Conservation (phyloP, 2,888 invertebrate species). For the Cantharis rustica region DNA sequence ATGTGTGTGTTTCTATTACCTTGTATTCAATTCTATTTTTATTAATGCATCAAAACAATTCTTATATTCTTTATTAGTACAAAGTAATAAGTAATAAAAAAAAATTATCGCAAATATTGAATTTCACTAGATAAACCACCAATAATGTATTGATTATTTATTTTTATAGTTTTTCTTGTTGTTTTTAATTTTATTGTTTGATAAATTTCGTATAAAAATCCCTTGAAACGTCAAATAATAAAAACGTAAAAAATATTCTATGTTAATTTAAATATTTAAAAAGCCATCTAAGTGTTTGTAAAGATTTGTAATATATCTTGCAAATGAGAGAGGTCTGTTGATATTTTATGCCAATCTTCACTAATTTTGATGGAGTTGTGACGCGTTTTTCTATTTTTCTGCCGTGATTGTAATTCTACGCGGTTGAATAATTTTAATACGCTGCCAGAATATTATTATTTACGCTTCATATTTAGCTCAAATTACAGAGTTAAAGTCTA, state of each 20-base stretch:
- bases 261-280: conserved; percentile 2
- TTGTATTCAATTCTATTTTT: no score
- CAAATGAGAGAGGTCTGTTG: conserved; percentile 47
- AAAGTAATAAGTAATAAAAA: no score
- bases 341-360: conserved; percentile 58
- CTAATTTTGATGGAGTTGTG: conserved; percentile 58
- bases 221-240: neutral
- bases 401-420: conserved; percentile 55
- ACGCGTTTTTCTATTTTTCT: conserved; percentile 56
- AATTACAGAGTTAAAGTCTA: conserved; percentile 29
- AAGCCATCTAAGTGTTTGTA: conserved; percentile 22
- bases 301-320: conserved; percentile 34
- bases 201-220: neutral
- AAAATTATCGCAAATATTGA: no score
- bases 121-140: no score
- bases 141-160: no score
- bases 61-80: no score
- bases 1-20: no score
- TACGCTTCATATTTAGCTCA: conserved; percentile 51
- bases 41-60: no score
- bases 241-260: neutral
- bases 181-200: no score
- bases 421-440: conserved; percentile 49
- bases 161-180: no score
- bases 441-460: conserved; percentile 51